Conservation (phyloP, 37 sponge, comb jelly and placozoan genomes). For the Ianthella basta region DNA sequence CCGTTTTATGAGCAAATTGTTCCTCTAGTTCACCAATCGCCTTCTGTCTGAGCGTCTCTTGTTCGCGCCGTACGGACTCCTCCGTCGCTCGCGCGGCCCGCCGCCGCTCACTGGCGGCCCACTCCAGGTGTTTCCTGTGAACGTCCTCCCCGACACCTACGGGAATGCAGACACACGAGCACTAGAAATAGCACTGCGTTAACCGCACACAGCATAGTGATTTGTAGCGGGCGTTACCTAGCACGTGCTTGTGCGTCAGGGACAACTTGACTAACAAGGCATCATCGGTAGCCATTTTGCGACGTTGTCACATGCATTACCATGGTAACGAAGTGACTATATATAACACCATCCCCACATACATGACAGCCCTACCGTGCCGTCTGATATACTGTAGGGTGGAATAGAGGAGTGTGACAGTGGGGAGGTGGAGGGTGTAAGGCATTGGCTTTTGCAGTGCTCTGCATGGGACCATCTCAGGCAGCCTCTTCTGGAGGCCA, state of each 20-base stretch:
- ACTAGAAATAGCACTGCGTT: too few species aligned
- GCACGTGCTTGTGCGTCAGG: conserved; percentile 7
- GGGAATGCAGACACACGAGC: background rate
- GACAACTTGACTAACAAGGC: background rate
- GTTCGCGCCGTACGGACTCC: conserved; percentile 70
- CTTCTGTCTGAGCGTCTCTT: conserved; percentile 22
- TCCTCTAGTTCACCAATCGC: conserved; percentile 18
- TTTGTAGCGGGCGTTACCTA: background rate
- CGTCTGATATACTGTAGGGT: too few species aligned
- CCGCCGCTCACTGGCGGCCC: conserved; percentile 47
- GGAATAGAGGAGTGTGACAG: too few species aligned
- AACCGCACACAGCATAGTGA: too few species aligned
- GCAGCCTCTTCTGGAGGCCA: too few species aligned
- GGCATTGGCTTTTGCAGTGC: too few species aligned
- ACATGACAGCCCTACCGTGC: too few species aligned
- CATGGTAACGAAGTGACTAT: background rate
- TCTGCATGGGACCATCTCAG: too few species aligned
- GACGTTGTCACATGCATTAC: background rate
- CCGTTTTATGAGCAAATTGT: conserved; percentile 50
- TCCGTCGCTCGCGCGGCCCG: conserved; percentile 56
- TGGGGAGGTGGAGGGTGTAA: too few species aligned
- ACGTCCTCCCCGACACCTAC: conserved; percentile 59
- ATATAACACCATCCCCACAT: too few species aligned
- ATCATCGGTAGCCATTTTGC: conserved; percentile 13
- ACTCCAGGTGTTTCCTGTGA: conserved; percentile 14